Evolutionary conservation across 1,140 invertebrate genomes (phyloP).

Genomic region (Brachionus koreanus): DNA sequence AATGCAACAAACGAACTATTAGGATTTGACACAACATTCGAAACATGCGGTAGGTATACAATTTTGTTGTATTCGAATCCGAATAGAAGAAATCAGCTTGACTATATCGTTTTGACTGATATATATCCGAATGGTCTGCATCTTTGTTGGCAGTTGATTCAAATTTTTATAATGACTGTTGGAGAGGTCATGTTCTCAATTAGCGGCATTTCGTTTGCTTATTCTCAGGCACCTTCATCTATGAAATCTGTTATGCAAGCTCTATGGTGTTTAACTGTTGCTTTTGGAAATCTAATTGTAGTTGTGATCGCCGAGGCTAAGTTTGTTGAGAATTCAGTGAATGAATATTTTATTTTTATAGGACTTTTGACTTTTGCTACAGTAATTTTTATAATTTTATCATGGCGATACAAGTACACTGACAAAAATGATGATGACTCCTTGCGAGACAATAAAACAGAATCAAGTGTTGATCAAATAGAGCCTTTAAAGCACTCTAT

Average conservation of each 20-base stretch:
- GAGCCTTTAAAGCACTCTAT: neutral
- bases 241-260: slow-evolving; percentile 90
- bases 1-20: neutral
- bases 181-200: slow-evolving; percentile 83
- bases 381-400: slow-evolving; percentile 73
- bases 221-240: slow-evolving; percentile 73
- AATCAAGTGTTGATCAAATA: neutral
- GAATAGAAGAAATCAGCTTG: neutral
- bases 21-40: neutral
- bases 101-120: slow-evolving; percentile 21
- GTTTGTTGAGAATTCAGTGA: slow-evolving; percentile 50
- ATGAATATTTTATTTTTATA: slow-evolving; percentile 81
- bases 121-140: slow-evolving; percentile 60
- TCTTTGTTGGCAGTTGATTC: slow-evolving; percentile 78
- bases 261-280: slow-evolving; percentile 79
- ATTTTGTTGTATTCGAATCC: slow-evolving; percentile 26
- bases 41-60: slow-evolving; percentile 27
- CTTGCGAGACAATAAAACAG: neutral
- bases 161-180: slow-evolving; percentile 78
- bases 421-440: slow-evolving; percentile 11
- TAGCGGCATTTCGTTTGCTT: slow-evolving; percentile 85
- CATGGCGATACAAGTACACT: slow-evolving; percentile 61
- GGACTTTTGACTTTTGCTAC: slow-evolving; percentile 77
- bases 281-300: slow-evolving; percentile 83
- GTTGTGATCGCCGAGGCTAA: slow-evolving; percentile 73